These are phyloP conservation scores for Athripsodes cinereus DNA, from an alignment of 2,888 invertebrate species.

Conservation along the genomic window DNA sequence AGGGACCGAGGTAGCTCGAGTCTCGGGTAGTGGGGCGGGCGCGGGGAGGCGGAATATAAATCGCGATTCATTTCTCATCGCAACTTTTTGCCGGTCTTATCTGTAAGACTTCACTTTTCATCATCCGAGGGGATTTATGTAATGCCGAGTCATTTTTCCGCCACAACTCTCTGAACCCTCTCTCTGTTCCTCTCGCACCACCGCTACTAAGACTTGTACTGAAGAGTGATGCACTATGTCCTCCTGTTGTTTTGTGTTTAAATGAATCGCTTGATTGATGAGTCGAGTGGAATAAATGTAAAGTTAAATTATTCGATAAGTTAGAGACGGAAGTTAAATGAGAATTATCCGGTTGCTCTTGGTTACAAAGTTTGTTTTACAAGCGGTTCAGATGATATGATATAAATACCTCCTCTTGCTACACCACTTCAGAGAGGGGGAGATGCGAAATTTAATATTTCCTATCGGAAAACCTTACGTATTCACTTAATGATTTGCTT, in stretches of 20 bases:
- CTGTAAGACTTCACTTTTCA: conserved; percentile 57
- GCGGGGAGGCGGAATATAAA: conserved; percentile 47
- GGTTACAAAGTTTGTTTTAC: conserved; percentile 31
- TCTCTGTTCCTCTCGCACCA: conserved; percentile 35
- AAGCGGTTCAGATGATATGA: conserved; percentile 15
- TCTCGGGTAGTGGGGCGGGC: conserved; percentile 31
- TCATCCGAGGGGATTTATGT: conserved; percentile 56
- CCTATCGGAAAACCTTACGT: no score
- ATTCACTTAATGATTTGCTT: no score
- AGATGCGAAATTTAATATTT: no score
- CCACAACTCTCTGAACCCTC: conserved; percentile 47
- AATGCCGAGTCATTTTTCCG: conserved; percentile 57
- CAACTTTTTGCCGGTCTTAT: conserved; percentile 57
- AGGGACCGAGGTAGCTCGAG: conserved; percentile 9
- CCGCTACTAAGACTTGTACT: conserved; percentile 35
- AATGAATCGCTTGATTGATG: conserved; percentile 50
- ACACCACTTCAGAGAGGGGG: not conserved
- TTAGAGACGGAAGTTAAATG: conserved; percentile 56
- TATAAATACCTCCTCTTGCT: not conserved
- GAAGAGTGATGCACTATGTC: conserved; percentile 28
- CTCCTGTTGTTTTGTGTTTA: conserved; percentile 27
- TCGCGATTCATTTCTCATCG: conserved; percentile 56
- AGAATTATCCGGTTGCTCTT: conserved; percentile 55
- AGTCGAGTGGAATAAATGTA: conserved; percentile 56
- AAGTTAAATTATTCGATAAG: conserved; percentile 57